Conservation (phyloP, 2,797 vertebrate species). For the Poecilia gillii region DNA sequence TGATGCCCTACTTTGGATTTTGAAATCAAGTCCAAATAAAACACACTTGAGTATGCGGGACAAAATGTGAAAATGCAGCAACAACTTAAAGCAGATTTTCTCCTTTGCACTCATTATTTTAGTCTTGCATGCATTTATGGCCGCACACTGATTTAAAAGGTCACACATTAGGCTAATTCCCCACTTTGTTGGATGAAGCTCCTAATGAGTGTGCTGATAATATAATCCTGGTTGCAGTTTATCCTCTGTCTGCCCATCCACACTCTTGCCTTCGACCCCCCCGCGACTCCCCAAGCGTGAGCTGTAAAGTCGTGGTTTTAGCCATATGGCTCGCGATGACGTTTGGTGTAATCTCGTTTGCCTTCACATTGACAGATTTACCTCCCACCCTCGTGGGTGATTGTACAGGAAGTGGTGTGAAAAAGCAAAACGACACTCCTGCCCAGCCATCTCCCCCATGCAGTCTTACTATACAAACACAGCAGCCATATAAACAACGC, state of each 20-base stretch:
- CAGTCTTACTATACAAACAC: neutral
- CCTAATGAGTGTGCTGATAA: conserved; percentile 5
- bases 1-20: neutral
- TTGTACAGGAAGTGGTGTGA: conserved; percentile 45
- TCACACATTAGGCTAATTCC: conserved; percentile 5
- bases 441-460: neutral
- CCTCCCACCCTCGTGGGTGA: conserved; percentile 22
- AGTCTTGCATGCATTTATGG: neutral
- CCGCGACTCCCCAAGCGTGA: neutral
- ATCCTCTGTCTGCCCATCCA: neutral
- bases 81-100: neutral
- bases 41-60: neutral
- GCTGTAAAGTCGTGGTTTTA: conserved; percentile 23
- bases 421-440: conserved; percentile 19
- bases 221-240: neutral
- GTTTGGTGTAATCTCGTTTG: conserved; percentile 70
- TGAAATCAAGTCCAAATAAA: neutral
- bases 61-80: neutral
- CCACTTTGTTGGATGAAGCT: neutral
- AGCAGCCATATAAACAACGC: conserved; percentile 10
- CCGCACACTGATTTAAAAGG: neutral
- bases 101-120: neutral
- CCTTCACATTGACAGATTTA: conserved; percentile 45
- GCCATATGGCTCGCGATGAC: conserved; percentile 56
- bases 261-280: neutral